Evolutionary conservation across 2,888 invertebrate genomes (phyloP).

Genomic region (Smittia sp.): DNA sequence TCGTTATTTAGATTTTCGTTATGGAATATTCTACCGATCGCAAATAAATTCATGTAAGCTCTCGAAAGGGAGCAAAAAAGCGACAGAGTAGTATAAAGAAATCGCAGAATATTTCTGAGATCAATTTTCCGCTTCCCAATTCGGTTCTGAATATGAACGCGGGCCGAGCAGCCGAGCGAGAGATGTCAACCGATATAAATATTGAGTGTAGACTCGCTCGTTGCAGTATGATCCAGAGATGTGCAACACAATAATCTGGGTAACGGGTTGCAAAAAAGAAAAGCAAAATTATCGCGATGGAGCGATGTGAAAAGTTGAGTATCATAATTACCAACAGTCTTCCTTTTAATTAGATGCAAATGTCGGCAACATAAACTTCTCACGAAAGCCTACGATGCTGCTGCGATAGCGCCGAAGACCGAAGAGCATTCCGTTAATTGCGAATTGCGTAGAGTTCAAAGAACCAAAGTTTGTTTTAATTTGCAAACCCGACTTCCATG

Average conservation of each 20-base stretch:
- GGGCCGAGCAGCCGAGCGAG: background rate
- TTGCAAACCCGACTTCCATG: slow-evolving; percentile 12
- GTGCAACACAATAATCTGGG: background rate
- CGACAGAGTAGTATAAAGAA: too few species aligned
- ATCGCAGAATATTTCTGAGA: background rate
- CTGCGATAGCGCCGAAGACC: background rate
- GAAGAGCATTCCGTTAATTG: slow-evolving; percentile 16
- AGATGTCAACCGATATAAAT: slow-evolving; percentile 12
- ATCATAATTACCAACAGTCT: slow-evolving; percentile 13
- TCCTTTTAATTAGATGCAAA: slow-evolving; percentile 32
- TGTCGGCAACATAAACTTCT: slow-evolving; percentile 22
- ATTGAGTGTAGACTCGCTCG: background rate
- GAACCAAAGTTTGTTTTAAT: slow-evolving; percentile 18
- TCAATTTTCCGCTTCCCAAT: background rate
- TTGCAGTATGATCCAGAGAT: slow-evolving; percentile 4
- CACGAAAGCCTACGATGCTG: background rate
- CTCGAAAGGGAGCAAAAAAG: background rate
- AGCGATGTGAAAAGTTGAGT: slow-evolving; percentile 13
- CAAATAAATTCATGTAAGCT: background rate
- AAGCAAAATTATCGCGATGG: slow-evolving; percentile 13
- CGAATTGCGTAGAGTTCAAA: slow-evolving; percentile 16
- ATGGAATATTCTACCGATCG: background rate
- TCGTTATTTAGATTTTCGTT: slow-evolving; percentile 24
- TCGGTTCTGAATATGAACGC: background rate
- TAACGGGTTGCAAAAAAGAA: slow-evolving; percentile 20